These are phyloP conservation scores for Gadus chalcogrammus DNA, from an alignment of 2,113 vertebrate species.

Conservation along the genomic window DNA sequence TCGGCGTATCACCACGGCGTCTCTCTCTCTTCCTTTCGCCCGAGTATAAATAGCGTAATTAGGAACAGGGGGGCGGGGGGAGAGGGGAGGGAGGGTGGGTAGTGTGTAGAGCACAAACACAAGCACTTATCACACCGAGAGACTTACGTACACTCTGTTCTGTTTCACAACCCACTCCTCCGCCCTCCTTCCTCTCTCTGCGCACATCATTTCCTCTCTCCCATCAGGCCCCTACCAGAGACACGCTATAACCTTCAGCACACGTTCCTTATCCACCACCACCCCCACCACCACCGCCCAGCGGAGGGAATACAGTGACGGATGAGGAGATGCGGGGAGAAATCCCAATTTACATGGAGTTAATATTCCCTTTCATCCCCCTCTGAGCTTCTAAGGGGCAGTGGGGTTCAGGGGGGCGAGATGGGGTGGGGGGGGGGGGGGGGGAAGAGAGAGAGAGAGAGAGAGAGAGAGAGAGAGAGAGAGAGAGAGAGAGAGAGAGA, in stretches of 20 bases:
- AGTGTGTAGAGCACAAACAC: constrained; percentile 45
- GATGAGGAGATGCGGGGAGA: constrained; percentile 6
- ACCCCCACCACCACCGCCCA: constrained; percentile 20
- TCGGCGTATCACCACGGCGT: constrained; percentile 56
- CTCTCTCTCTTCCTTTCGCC: constrained; percentile 43
- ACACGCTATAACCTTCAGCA: too few species aligned
- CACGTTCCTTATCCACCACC: neutral
- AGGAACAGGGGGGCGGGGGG: constrained; percentile 47
- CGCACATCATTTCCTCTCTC: too few species aligned
- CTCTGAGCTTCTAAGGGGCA: constrained; percentile 13
- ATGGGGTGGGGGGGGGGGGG: too few species aligned
- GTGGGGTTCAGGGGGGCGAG: too few species aligned
- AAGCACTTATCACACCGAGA: constrained; percentile 62
- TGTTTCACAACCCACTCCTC: too few species aligned
- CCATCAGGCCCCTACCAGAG: too few species aligned
- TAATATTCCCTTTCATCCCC: constrained; percentile 55
- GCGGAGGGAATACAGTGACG: constrained; percentile 16
- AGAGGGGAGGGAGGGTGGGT: too few species aligned
- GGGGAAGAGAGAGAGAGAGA: too few species aligned
- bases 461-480: too few species aligned
- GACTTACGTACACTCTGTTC: too few species aligned
- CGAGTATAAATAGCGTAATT: constrained; percentile 67
- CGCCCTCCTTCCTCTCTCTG: too few species aligned
- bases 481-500: too few species aligned
- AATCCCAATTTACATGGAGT: constrained; percentile 27